Evolutionary conservation across 2,888 invertebrate species (phyloP).

Genomic region (Strigamia crassipes): DNA sequence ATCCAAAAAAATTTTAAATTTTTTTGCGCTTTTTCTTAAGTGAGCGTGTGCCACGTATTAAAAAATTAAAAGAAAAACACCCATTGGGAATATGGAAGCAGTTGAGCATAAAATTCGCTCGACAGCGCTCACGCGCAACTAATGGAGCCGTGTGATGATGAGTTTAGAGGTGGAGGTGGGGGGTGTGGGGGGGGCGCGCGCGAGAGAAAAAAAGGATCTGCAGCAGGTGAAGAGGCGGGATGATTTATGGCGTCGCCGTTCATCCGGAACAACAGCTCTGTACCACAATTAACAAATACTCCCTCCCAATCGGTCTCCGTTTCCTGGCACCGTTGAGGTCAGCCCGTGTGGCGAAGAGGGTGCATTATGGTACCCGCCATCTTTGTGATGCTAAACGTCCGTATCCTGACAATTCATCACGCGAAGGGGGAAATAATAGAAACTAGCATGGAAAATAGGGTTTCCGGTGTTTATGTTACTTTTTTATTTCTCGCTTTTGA

Average conservation of each 20-base stretch:
- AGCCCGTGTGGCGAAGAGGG: constrained; percentile 15
- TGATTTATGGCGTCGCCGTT: constrained; percentile 34
- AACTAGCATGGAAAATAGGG: constrained; percentile 13
- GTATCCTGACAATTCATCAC: constrained; percentile 28
- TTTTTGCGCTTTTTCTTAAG: no score
- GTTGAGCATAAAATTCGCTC: constrained; percentile 15
- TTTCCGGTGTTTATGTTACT: constrained; percentile 18
- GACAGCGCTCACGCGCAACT: constrained; percentile 24
- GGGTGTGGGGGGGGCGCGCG: neutral
- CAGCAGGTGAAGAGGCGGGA: constrained; percentile 29
- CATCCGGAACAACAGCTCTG: constrained; percentile 33
- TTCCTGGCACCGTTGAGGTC: constrained; percentile 33
- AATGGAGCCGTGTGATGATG: constrained; percentile 34
- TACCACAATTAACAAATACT: constrained; percentile 29
- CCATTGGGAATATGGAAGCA: constrained; percentile 10
- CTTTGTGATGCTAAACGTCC: constrained; percentile 34
- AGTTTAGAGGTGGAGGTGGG: neutral
- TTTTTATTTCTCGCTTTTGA: constrained; percentile 30
- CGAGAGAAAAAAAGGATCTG: neutral
- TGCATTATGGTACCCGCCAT: constrained; percentile 34
- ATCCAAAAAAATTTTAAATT: neutral
- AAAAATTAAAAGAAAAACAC: neutral
- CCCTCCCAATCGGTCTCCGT: constrained; percentile 14
- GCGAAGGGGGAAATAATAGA: constrained; percentile 27
- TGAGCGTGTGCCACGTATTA: constrained; percentile 7